Conservation (phyloP, 2,888 invertebrate species). For the Bellardia pandia region DNA sequence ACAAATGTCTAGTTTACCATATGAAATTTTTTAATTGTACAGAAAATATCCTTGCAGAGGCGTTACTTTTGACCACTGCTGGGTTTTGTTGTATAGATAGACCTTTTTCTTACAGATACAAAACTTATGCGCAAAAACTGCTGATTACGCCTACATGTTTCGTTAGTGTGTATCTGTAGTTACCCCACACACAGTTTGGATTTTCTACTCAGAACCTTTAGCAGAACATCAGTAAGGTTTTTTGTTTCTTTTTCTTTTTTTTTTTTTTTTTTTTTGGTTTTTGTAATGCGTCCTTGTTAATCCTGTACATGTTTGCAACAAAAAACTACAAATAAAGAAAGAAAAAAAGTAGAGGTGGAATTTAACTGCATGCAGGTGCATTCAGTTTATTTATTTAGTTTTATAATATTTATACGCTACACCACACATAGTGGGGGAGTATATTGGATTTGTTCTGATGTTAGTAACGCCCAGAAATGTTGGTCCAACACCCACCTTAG, state of each 20-base stretch:
- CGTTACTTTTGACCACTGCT: constrained; percentile 61
- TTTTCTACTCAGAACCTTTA: background rate
- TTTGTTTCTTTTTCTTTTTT: background rate
- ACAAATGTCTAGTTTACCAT: constrained; percentile 52
- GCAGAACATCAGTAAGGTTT: background rate
- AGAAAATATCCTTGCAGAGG: constrained; percentile 61
- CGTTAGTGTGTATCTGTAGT: too few relatives aligned
- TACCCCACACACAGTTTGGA: too few relatives aligned
- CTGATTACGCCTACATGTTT: constrained; percentile 50
- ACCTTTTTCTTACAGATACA: too few relatives aligned
- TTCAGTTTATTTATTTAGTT: constrained; percentile 39
- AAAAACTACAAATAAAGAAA: background rate
- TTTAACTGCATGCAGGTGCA: constrained; percentile 69
- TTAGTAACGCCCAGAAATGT: background rate
- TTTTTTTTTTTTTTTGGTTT: background rate
- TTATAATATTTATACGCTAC: constrained; percentile 34
- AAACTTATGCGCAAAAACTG: constrained; percentile 50
- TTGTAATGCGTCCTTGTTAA: constrained; percentile 61
- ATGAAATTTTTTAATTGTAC: constrained; percentile 3
- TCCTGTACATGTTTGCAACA: constrained; percentile 51
- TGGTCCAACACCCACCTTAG: too few relatives aligned
- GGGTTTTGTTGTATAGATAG: background rate
- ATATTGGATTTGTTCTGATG: too few relatives aligned
- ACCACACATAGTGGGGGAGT: too few relatives aligned
- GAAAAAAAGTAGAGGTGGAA: constrained; percentile 31